Conservation (phyloP, 2,888 invertebrate species). For the Cerceris rybyensis region DNA sequence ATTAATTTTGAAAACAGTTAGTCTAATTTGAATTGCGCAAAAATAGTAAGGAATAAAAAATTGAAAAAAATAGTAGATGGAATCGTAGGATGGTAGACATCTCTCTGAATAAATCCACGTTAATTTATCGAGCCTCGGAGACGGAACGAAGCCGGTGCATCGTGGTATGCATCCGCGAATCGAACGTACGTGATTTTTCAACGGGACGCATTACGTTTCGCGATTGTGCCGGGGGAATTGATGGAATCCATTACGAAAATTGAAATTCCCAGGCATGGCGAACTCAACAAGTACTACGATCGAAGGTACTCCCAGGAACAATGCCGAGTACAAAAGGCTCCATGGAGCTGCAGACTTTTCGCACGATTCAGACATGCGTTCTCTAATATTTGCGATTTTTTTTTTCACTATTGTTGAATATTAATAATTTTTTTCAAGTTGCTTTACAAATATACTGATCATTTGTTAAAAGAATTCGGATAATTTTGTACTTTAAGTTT, state of each 20-base stretch:
- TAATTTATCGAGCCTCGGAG: neutral
- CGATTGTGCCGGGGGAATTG: slow-evolving; percentile 34
- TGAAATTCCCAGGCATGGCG: slow-evolving; percentile 42
- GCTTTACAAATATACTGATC: too few species aligned
- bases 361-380: slow-evolving; percentile 15
- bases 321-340: slow-evolving; percentile 23
- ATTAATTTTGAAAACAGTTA: too few species aligned
- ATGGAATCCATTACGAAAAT: slow-evolving; percentile 60
- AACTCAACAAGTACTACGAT: slow-evolving; percentile 56
- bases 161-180: neutral
- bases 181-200: slow-evolving; percentile 32
- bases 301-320: slow-evolving; percentile 23
- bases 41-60: too few species aligned
- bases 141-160: neutral
- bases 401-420: too few species aligned
- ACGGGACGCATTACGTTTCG: slow-evolving; percentile 7
- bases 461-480: too few species aligned
- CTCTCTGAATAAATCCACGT: neutral
- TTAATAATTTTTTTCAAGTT: too few species aligned
- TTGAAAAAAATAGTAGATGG: too few species aligned
- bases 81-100: too few species aligned
- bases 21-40: too few species aligned
- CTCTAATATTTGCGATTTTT: too few species aligned
- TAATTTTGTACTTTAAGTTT: too few species aligned
- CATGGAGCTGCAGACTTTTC: slow-evolving; percentile 10